Percentiles rank a stretch among this genome's conserved stretches.
phyloP scores from a whole-genome alignment of 2,113 vertebrate species.

The Oncorhynchus mykiss region DNA sequence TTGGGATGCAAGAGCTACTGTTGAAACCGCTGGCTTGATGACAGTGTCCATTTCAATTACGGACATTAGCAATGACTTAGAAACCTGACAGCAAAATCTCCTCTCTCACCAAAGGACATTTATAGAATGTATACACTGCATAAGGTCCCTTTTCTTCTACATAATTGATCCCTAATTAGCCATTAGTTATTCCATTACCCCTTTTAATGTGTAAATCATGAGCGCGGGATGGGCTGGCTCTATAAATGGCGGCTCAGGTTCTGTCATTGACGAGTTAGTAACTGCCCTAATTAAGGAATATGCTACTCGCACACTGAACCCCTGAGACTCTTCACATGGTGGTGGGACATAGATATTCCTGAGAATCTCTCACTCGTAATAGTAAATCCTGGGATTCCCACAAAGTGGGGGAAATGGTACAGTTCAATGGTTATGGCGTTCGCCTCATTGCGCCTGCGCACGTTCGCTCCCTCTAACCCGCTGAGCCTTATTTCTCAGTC shows the following conservation, averaged over 20 bases:
- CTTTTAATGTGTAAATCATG: slow-evolving; percentile 52
- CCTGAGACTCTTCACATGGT: slow-evolving; percentile 43
- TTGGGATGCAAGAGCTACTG: not conserved
- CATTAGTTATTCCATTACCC: slow-evolving; percentile 67
- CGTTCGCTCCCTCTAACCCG: slow-evolving; percentile 13
- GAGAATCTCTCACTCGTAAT: slow-evolving; percentile 69
- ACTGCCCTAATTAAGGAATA: slow-evolving; percentile 60
- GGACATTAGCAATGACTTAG: slow-evolving; percentile 50
- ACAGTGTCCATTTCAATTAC: slow-evolving; percentile 20
- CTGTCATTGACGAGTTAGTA: slow-evolving; percentile 53
- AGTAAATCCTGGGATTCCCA: slow-evolving; percentile 56
- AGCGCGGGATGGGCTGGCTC: slow-evolving; percentile 15
- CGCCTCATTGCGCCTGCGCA: slow-evolving; percentile 6
- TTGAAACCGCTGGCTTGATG: not conserved
- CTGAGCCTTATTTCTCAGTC: slow-evolving; percentile 39
- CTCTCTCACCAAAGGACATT: slow-evolving; percentile 9
- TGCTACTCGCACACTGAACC: slow-evolving; percentile 36
- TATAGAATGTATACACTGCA: slow-evolving; percentile 37
- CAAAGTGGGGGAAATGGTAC: slow-evolving; percentile 34
- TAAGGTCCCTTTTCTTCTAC: slow-evolving; percentile 45
- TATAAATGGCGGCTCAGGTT: slow-evolving; percentile 51
- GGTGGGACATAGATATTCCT: slow-evolving; percentile 67
- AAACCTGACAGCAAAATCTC: slow-evolving; percentile 22
- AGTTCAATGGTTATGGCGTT: slow-evolving; percentile 16
- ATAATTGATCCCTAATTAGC: slow-evolving; percentile 70